Base-by-base conservation (phyloP, 2,888 invertebrate genomes). In the Acheta domesticus region DNA sequence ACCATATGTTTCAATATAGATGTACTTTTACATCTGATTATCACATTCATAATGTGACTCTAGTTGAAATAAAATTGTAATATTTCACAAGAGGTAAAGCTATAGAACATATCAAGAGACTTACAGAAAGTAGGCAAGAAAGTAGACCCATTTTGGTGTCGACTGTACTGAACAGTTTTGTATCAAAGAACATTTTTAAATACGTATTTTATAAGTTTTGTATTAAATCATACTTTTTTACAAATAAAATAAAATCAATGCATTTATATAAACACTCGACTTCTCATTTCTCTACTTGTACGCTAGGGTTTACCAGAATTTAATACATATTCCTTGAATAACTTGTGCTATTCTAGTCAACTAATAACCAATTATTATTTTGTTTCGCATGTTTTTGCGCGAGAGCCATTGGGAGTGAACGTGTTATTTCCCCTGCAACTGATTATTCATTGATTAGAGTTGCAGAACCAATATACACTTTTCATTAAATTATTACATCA, bases 181-280 rank as follows among this genome's bases (percentile, higher is more conserved):
- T 62, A 19, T 62, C n/a, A n/a, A 62, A 62, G 14, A 62, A 62
- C 62, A 19, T 14, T 78, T 76, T 50, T 76, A 78, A 14, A 16
- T 78, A 23, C 73, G 77, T 79, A 77, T 79, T 80, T 79, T 78
- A 78, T 78, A 81, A 77, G 77, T 50, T 79, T 78, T 81, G 78
- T 81, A 80, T 78, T 62, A 80, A 77, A 78, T 48, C 75, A 48
- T 80, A 48, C 23, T 77, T 78, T 78, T 62, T 78, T 78, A 78
- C 75, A 79, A 80, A 77, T 75, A 48, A 48, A 77, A 77, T 77
- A 79, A 81, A 81, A 79, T 19, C n/a, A 62, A n/a, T 62, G 62
- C 62, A 62, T 62, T 36, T 79, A 23, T 74, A 74, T 8, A 75
- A 79, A 76, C 11, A 74, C 62, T 48, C 75, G 20, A 75, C 36